These are phyloP conservation scores for Drosophila greeni DNA, from an alignment of 2,888 invertebrate species.

Conservation along the genomic window DNA sequence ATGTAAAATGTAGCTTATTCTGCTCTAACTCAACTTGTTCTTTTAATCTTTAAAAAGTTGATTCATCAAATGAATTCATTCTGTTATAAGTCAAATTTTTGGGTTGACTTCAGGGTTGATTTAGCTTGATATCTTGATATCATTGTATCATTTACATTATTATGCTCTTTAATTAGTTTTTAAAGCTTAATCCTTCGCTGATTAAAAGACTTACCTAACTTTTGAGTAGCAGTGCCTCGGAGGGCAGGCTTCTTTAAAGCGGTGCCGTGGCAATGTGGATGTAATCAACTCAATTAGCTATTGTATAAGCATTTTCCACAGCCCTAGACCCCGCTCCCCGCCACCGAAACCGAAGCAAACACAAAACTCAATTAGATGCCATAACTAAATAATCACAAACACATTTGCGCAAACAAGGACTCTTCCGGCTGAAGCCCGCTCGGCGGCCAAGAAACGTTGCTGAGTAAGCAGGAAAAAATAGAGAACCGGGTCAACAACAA, in stretches of 20 bases:
- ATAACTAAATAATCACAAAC: constrained; percentile 74
- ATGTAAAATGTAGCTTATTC: background rate
- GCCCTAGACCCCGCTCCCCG: background rate
- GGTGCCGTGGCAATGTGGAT: background rate
- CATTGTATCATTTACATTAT: background rate
- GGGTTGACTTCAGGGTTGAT: fast-evolving
- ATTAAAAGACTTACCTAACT: background rate
- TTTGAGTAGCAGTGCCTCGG: background rate
- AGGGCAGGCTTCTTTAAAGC: background rate
- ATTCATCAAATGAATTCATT: background rate
- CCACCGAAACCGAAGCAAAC: constrained; percentile 30
- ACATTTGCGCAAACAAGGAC: constrained; percentile 66
- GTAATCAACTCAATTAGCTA: constrained; percentile 67
- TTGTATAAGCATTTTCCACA: constrained; percentile 30
- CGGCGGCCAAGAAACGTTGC: constrained; percentile 35
- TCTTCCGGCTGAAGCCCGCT: constrained; percentile 34
- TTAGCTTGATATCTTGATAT: background rate
- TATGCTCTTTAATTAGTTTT: background rate
- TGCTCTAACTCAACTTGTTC: background rate
- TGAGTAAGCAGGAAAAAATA: constrained; percentile 37
- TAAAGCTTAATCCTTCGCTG: background rate
- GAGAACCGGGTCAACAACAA: constrained; percentile 57
- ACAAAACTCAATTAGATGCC: constrained; percentile 71
- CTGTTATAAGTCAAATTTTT: background rate
- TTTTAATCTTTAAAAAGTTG: background rate